These are phyloP conservation scores for Pachycephus smyrnensis DNA, from an alignment of 2,888 invertebrate species.

Conservation along the genomic window DNA sequence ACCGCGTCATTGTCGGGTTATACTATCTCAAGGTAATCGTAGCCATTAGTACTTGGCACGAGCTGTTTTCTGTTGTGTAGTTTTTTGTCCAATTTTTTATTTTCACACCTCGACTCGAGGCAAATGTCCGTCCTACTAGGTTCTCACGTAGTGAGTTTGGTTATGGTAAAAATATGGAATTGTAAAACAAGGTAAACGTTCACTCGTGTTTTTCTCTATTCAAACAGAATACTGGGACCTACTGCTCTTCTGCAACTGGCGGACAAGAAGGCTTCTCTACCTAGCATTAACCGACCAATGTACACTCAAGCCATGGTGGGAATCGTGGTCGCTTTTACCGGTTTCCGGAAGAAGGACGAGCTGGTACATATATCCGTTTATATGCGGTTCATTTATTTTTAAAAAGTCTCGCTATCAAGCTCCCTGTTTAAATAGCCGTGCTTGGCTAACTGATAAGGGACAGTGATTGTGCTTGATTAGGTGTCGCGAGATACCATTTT, in stretches of 20 bases:
- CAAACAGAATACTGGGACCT: conserved; percentile 80
- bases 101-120: background rate
- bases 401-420: background rate
- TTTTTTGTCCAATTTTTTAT: background rate
- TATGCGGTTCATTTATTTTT: background rate
- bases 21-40: background rate
- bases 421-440: background rate
- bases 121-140: background rate
- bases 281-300: conserved; percentile 83
- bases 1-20: background rate
- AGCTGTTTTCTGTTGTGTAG: background rate
- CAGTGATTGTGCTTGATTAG: background rate
- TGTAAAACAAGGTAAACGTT: background rate
- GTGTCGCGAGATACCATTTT: background rate
- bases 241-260: conserved; percentile 83
- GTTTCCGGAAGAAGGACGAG: conserved; percentile 90
- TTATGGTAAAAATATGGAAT: background rate
- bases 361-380: conserved; percentile 74
- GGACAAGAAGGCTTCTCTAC: conserved; percentile 77
- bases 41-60: background rate
- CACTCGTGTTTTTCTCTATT: background rate
- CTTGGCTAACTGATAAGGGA: background rate
- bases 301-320: conserved; percentile 91
- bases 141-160: background rate
- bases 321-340: conserved; percentile 91